Evolutionary conservation across 2,113 vertebrate species (phyloP).

Genomic region (Proteles cristata): DNA sequence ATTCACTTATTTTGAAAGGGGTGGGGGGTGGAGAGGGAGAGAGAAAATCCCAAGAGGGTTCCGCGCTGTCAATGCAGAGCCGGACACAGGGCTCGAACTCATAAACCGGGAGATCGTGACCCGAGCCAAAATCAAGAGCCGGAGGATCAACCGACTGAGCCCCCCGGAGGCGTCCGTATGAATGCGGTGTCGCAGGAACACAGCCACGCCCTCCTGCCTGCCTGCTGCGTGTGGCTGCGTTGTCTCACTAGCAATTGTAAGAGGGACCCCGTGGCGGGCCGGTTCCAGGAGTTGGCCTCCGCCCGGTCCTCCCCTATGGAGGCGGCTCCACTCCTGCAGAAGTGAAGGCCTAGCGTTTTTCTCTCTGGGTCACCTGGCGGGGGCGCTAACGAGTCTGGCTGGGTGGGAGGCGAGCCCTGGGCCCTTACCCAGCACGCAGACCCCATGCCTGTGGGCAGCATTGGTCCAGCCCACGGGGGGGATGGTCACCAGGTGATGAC

Average conservation of each 20-base stretch:
- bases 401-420: fast-evolving
- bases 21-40: too few species aligned
- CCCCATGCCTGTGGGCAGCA: conserved; percentile 92
- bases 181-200: fast-evolving
- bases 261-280: not conserved
- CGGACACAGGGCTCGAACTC: too few species aligned
- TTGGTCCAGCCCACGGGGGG: conserved; percentile 96
- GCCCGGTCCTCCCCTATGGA: fast-evolving
- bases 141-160: too few species aligned
- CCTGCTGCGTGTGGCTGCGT: fast-evolving
- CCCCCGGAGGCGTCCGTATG: too few species aligned
- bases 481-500: conserved; percentile 92
- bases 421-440: conserved; percentile 92
- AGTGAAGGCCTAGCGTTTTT: not conserved
- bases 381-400: fast-evolving
- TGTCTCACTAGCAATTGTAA: too few species aligned
- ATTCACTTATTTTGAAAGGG: too few species aligned
- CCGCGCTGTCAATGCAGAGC: too few species aligned
- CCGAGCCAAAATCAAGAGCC: too few species aligned
- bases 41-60: too few species aligned
- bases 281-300: not conserved
- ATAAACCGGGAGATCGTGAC: too few species aligned
- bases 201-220: fast-evolving
- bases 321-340: fast-evolving
- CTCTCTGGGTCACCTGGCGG: fast-evolving